phyloP scores from a whole-genome alignment of 1,140 invertebrate genomes.

The Ctenoplectra terminalis region DNA sequence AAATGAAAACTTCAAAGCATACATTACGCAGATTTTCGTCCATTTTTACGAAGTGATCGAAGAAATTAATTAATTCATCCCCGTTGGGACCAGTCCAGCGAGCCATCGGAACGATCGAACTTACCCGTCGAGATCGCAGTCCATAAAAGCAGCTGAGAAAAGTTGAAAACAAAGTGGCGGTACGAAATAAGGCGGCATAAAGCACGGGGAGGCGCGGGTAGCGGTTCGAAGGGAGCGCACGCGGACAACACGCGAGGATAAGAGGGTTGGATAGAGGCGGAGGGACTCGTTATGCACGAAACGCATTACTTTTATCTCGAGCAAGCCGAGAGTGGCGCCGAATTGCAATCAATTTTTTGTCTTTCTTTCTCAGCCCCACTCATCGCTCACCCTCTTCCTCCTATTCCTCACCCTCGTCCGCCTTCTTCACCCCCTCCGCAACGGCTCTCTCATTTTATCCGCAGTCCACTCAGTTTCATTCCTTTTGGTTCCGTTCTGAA shows the following conservation, averaged over 20 bases:
- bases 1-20: too few relatives aligned
- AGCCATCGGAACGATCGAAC: slow-evolving; percentile 3
- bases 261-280: slow-evolving; percentile 49
- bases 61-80: too few relatives aligned
- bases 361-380: slow-evolving; percentile 66
- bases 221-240: slow-evolving; percentile 39
- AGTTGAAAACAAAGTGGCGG: slow-evolving; percentile 48
- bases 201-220: slow-evolving; percentile 22
- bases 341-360: slow-evolving; percentile 80
- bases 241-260: slow-evolving; percentile 64
- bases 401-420: slow-evolving; percentile 11
- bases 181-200: slow-evolving; percentile 60
- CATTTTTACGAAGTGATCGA: neutral
- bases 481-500: slow-evolving; percentile 75
- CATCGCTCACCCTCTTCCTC: slow-evolving; percentile 64
- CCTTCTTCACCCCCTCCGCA: neutral
- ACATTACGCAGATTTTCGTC: neutral
- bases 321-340: slow-evolving; percentile 74
- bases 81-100: neutral
- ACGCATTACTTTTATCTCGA: slow-evolving; percentile 77
- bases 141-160: slow-evolving; percentile 8
- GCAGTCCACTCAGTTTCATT: slow-evolving; percentile 69
- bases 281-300: slow-evolving; percentile 75
- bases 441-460: slow-evolving; percentile 57
- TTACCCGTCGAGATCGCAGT: neutral